phyloP scores from a whole-genome alignment of 2,113 vertebrate genomes.

The Jaculus jaculus region DNA sequence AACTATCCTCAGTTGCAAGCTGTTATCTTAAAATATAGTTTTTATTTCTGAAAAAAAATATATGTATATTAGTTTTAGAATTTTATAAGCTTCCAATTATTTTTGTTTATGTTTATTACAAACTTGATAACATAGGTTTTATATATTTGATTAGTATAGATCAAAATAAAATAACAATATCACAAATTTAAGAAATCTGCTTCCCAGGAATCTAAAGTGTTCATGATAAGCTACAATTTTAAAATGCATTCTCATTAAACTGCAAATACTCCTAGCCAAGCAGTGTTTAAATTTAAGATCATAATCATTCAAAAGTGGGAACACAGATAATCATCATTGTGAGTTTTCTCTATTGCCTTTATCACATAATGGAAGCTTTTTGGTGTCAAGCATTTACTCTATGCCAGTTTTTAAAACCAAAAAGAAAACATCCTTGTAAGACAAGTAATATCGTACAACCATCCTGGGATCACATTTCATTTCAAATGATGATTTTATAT shows the following conservation, averaged over 20 bases:
- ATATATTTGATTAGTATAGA: not conserved
- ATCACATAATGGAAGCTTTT: not conserved
- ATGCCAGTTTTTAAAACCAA: not conserved
- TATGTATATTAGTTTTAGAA: slow-evolving; percentile 14
- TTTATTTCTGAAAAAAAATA: slow-evolving; percentile 40
- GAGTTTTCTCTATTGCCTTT: not conserved
- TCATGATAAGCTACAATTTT: not conserved
- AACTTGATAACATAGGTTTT: not conserved
- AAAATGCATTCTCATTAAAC: not conserved
- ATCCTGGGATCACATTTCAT: not conserved
- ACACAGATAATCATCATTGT: not conserved
- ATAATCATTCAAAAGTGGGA: not conserved
- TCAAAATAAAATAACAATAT: not conserved
- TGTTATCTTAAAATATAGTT: not conserved
- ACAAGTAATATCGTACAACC: not conserved
- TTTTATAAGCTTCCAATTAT: not conserved
- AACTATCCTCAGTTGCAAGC: not conserved
- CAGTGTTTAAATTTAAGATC: not conserved
- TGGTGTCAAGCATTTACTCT: not conserved
- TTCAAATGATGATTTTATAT: not conserved
- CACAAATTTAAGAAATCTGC: not conserved
- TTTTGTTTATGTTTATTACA: slow-evolving; percentile 24
- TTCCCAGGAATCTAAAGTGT: not conserved
- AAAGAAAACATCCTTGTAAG: not conserved
- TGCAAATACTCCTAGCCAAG: not conserved